Evolutionary conservation across 2,888 invertebrate genomes (phyloP).

Genomic region (Synergus itoensis): DNA sequence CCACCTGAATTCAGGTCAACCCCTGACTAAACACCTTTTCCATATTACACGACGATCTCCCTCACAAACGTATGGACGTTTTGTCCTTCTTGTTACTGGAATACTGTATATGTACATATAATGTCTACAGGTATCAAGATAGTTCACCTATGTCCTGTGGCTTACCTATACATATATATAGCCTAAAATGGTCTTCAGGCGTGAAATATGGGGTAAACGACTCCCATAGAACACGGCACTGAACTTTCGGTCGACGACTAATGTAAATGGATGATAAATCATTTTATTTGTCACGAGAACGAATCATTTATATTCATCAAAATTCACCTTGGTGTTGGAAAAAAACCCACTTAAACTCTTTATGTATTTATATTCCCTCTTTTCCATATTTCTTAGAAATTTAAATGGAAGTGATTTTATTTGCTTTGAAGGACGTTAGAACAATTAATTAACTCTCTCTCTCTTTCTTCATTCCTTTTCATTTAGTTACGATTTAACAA

Average conservation of each 20-base stretch:
- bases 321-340: background rate
- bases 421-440: background rate
- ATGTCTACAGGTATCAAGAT: constrained; percentile 12
- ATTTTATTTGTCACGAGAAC: constrained; percentile 1
- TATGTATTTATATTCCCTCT: background rate
- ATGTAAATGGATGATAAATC: background rate
- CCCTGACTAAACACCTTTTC: constrained; percentile 76
- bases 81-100: constrained; percentile 28
- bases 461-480: too few species aligned
- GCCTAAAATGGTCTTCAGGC: background rate
- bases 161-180: background rate
- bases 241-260: background rate
- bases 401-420: background rate
- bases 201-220: constrained; percentile 37
- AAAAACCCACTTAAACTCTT: background rate
- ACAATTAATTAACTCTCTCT: too few species aligned
- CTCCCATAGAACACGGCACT: background rate
- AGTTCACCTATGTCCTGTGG: background rate
- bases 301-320: constrained; percentile 1
- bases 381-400: background rate
- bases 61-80: constrained; percentile 46
- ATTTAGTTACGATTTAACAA: too few species aligned
- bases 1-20: constrained; percentile 78
- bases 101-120: constrained; percentile 13
- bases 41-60: constrained; percentile 63